Percentiles rank a stretch among this genome's conserved stretches.
Evolutionary conservation across 2,797 vertebrate genomes (phyloP).

Genomic region (Lepilemur septentrionalis): DNA sequence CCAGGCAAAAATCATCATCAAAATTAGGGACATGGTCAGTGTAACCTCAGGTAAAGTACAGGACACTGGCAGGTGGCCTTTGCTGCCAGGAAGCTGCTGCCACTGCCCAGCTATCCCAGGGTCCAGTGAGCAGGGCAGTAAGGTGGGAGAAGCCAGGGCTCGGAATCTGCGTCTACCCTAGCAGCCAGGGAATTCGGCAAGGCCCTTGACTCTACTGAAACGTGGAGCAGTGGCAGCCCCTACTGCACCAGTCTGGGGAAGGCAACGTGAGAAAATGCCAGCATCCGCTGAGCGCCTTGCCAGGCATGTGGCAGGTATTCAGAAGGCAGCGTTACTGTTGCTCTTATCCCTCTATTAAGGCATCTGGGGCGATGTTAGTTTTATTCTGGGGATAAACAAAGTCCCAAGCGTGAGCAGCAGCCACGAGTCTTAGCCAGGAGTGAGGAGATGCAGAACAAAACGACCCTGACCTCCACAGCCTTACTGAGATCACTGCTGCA

Average conservation of each 20-base stretch:
- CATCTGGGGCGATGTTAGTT: neutral
- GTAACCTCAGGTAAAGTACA: neutral
- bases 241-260: neutral
- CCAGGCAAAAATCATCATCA: neutral
- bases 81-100: neutral
- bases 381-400: neutral
- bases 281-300: neutral
- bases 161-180: neutral
- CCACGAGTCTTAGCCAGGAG: neutral
- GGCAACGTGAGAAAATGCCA: neutral
- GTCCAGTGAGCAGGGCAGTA: neutral
- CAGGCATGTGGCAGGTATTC: neutral
- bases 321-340: neutral
- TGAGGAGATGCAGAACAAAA: neutral
- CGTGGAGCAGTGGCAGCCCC: neutral
- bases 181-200: neutral
- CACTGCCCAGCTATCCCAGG: neutral
- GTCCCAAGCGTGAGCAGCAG: neutral
- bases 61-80: neutral
- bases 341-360: neutral
- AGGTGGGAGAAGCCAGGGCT: neutral
- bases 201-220: neutral
- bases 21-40: neutral
- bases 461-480: neutral
- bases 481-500: neutral